Percentiles rank a stretch among this genome's conserved stretches.
Evolutionary conservation across 2,113 vertebrate species (phyloP).

Genomic region (Ellobius talpinus): DNA sequence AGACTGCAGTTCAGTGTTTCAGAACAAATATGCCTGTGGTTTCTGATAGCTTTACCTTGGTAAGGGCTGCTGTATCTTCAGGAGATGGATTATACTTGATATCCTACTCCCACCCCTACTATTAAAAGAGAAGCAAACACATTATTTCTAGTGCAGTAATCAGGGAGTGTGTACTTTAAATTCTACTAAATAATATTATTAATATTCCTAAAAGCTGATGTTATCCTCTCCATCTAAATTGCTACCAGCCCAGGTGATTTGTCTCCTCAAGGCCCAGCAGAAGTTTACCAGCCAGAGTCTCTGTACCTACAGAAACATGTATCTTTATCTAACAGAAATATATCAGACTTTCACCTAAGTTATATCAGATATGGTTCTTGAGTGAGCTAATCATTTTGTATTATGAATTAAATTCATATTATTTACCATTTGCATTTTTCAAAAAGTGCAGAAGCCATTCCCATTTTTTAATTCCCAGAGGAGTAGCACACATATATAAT

Average conservation of each 20-base stretch:
- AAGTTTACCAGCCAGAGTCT: neutral
- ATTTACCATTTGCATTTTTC: conserved; percentile 12
- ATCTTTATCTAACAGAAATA: neutral
- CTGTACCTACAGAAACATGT: neutral
- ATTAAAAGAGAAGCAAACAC: neutral
- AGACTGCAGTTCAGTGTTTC: neutral
- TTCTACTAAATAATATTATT: neutral
- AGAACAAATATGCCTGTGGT: neutral
- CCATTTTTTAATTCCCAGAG: neutral
- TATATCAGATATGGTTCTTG: conserved; percentile 11
- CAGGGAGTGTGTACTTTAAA: neutral
- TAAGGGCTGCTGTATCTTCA: neutral
- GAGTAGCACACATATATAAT: neutral
- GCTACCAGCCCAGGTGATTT: neutral
- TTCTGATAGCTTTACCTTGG: neutral
- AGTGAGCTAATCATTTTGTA: conserved; percentile 37
- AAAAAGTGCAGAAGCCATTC: neutral
- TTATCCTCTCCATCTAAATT: neutral
- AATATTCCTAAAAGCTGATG: neutral
- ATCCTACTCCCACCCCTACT: too few species aligned
- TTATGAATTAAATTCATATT: neutral
- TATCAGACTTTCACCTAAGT: conserved; percentile 46
- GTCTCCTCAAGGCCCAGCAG: neutral
- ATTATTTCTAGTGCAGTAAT: neutral
- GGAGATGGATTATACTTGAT: neutral